These are phyloP conservation scores for Falcunculus frontatus DNA, from an alignment of 2,113 vertebrate genomes.

Conservation along the genomic window DNA sequence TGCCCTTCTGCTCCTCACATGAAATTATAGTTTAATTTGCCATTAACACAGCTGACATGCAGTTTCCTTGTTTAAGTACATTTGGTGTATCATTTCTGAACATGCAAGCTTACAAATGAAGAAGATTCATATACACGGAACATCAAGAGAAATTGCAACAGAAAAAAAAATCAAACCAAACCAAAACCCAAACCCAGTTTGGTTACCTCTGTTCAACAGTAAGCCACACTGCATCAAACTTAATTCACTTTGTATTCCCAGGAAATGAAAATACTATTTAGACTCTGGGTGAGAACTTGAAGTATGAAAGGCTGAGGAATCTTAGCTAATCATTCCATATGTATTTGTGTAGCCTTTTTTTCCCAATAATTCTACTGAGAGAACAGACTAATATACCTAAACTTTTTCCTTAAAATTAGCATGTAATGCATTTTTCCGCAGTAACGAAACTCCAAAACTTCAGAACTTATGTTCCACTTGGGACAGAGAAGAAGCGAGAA, in stretches of 20 bases:
- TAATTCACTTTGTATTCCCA: neutral
- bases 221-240: neutral
- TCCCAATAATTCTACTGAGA: neutral
- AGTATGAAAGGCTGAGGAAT: neutral
- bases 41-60: neutral
- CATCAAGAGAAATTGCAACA: neutral
- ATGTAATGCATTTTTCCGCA: neutral
- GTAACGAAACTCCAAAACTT: neutral
- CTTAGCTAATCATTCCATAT: neutral
- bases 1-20: neutral
- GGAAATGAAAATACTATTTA: neutral
- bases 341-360: neutral
- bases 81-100: neutral
- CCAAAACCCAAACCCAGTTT: neutral
- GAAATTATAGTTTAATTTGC: neutral
- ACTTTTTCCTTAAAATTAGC: neutral
- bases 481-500: neutral
- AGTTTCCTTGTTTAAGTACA: neutral
- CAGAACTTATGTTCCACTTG: neutral
- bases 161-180: neutral
- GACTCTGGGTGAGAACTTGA: neutral
- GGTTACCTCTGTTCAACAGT: neutral
- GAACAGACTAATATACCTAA: neutral
- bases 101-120: neutral
- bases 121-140: neutral